These are phyloP conservation scores for Andrena trimmerana DNA, from an alignment of 2,888 invertebrate genomes.

Conservation along the genomic window DNA sequence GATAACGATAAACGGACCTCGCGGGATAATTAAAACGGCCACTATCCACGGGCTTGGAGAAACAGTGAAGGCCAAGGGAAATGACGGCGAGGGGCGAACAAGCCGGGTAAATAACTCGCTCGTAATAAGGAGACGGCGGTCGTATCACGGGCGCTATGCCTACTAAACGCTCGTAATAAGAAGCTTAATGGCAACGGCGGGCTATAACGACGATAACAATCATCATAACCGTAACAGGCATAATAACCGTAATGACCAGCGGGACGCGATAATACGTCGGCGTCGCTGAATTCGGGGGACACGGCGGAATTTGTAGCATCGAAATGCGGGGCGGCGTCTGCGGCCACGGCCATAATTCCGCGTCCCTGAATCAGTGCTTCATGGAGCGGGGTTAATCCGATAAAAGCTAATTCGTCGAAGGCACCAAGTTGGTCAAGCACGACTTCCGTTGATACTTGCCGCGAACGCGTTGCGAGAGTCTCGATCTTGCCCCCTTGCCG, in stretches of 20 bases:
- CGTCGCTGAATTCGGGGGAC: constrained; percentile 51
- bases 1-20: constrained; percentile 14
- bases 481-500: background rate
- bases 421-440: background rate
- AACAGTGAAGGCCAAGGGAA: background rate
- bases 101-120: constrained; percentile 25
- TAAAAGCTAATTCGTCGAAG: constrained; percentile 53
- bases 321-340: constrained; percentile 22
- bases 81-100: background rate
- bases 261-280: constrained; percentile 59
- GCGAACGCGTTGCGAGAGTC: background rate
- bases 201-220: constrained; percentile 68
- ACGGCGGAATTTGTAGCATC: constrained; percentile 50
- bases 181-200: constrained; percentile 63
- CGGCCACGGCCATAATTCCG: constrained; percentile 47
- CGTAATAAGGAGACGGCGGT: constrained; percentile 39
- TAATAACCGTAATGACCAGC: constrained; percentile 71
- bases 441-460: constrained; percentile 6
- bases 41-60: background rate
- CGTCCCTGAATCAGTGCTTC: constrained; percentile 56
- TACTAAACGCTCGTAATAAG: constrained; percentile 67
- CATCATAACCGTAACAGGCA: constrained; percentile 71
- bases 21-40: constrained; percentile 16
- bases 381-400: constrained; percentile 60
- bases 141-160: constrained; percentile 38